A percentile compares a stretch with the other conserved stretches of the same genome.
These are phyloP conservation scores for Andrena chrysosceles DNA, from an alignment of 2,888 invertebrate species.

Conservation along the genomic window DNA sequence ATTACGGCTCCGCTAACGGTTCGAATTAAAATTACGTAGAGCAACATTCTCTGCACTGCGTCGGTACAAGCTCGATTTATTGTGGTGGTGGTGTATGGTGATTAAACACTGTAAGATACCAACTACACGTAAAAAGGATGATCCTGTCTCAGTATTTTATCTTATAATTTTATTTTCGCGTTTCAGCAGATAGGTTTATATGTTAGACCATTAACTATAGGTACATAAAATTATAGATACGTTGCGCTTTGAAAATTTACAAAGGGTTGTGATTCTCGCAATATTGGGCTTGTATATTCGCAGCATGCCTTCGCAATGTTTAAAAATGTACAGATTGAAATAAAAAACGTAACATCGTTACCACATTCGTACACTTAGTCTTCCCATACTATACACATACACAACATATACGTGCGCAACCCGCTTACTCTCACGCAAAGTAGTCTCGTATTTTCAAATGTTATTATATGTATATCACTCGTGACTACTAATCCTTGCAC, in stretches of 20 bases:
- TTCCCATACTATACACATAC: background rate
- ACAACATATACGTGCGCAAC: background rate
- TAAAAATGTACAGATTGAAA: constrained; percentile 79
- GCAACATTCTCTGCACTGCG: too few species aligned
- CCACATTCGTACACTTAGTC: constrained; percentile 17
- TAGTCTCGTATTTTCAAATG: background rate
- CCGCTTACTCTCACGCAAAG: background rate
- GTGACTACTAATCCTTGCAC: constrained; percentile 2
- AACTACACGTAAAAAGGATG: constrained; percentile 9
- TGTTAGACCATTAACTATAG: constrained; percentile 81
- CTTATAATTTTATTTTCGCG: constrained; percentile 60
- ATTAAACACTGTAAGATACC: constrained; percentile 22
- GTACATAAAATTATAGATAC: constrained; percentile 81
- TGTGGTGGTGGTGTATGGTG: too few species aligned
- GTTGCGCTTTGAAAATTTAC: constrained; percentile 35
- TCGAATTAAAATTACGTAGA: too few species aligned
- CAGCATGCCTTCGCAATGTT: constrained; percentile 29
- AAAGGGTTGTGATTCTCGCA: constrained; percentile 33
- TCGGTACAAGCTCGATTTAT: too few species aligned
- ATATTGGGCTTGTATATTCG: constrained; percentile 37
- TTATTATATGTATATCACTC: background rate
- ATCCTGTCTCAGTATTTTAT: constrained; percentile 5
- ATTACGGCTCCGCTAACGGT: too few species aligned
- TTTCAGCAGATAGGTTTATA: constrained; percentile 81
- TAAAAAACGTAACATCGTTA: constrained; percentile 75